Base-by-base conservation (phyloP, 2,888 invertebrate genomes). In the Chaetogeoica ovagalla region DNA sequence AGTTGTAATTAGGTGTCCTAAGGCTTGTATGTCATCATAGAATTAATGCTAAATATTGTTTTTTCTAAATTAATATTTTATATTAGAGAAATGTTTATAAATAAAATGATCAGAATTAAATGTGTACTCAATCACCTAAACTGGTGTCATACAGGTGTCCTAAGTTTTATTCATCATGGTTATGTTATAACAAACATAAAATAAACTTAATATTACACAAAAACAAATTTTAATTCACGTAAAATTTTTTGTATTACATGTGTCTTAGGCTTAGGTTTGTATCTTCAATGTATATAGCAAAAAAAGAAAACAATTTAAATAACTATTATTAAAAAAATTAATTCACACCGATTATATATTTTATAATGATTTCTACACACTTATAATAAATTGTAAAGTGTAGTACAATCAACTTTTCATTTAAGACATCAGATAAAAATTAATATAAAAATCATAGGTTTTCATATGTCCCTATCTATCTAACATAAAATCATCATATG, bases 381-480 rank as follows among this genome's bases (percentile, higher is more conserved):
- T 30, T 30, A 4, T 30, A 30, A 30, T 30, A 4, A 30, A 30
- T 30, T 2, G 30, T 30, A 30, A 30, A 30, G 30, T 30, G 30
- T 30, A 30, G 30, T 30, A 30, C 30, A 30, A 30, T 30, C 4
- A 30, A 30, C 30, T 55, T 55, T 55, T 2, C n/a, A 2, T 37
- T 17, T n/a, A n/a, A 30, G 11, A 57, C 57, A 59, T 71, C 39
- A 71, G 57, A 71, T 39, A 37, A 11, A 39, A 39, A 19, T 30
- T 21, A 15, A 39, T 5, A 39, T 39, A 39, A 21, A 73, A 9
- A 73, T 73, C 72, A 73, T 62, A 48, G 7, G 1, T 13, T 30
- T 30, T 73, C 72, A 73, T 73, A 73, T 62, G 72, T 73, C 72
- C 48, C 62, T 62, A 73, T 48, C 72, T 62, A 73, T 48, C 72